Percentiles rank a stretch among this genome's conserved stretches.
Conservation (phyloP, 2,888 invertebrate genomes). For the Thumatha senex region DNA sequence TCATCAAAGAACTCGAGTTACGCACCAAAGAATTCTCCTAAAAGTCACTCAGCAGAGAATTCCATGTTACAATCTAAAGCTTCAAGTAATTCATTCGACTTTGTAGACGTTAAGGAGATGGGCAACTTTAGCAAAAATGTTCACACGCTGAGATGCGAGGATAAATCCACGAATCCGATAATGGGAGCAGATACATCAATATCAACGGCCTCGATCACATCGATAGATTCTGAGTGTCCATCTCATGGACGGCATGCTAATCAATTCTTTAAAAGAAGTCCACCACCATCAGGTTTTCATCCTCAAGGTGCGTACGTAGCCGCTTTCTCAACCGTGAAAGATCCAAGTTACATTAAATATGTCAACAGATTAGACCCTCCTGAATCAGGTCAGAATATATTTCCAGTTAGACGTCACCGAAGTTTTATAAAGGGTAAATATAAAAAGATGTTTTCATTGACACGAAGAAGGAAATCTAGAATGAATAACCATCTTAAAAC, state of each 20-base stretch:
- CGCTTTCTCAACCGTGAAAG: slow-evolving; percentile 30
- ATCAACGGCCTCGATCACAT: slow-evolving; percentile 48
- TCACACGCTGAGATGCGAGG: slow-evolving; percentile 60
- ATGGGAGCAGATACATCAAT: slow-evolving; percentile 41
- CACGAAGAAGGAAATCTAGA: slow-evolving; percentile 47
- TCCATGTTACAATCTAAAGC: slow-evolving; percentile 46
- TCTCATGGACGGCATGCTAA: slow-evolving; percentile 43
- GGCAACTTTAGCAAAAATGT: slow-evolving; percentile 48
- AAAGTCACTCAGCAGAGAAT: slow-evolving; percentile 41
- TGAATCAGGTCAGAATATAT: slow-evolving; percentile 20
- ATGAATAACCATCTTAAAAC: neutral
- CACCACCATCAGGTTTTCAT: slow-evolving; percentile 42
- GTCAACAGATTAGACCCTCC: slow-evolving; percentile 19
- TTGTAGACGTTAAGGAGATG: slow-evolving; percentile 39
- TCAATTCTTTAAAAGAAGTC: slow-evolving; percentile 11
- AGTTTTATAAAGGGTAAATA: slow-evolving; percentile 53
- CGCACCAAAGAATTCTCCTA: slow-evolving; percentile 45
- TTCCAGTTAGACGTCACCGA: slow-evolving; percentile 45
- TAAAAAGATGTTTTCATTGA: slow-evolving; percentile 53
- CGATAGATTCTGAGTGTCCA: slow-evolving; percentile 51
- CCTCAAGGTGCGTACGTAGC: slow-evolving; percentile 47
- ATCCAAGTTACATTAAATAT: neutral
- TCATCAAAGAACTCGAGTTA: slow-evolving; percentile 40
- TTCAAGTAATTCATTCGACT: slow-evolving; percentile 56
- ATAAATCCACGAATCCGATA: slow-evolving; percentile 57